These are phyloP conservation scores for Peribatodes rhomboidaria DNA, from an alignment of 2,888 invertebrate species.

Conservation along the genomic window DNA sequence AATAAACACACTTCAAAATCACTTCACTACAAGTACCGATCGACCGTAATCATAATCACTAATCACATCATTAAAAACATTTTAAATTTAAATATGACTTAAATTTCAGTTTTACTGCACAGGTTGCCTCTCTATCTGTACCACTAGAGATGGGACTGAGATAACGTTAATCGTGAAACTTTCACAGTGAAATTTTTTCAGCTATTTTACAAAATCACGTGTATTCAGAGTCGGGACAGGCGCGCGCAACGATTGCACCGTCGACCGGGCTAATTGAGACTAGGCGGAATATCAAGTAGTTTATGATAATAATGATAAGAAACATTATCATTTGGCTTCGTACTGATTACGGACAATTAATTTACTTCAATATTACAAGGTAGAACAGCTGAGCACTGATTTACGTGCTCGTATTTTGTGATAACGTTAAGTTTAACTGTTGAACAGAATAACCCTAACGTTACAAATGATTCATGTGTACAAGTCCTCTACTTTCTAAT, in stretches of 20 bases:
- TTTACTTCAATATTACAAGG: constrained; percentile 33
- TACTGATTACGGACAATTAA: constrained; percentile 60
- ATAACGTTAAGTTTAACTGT: neutral
- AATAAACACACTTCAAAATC: constrained; percentile 4
- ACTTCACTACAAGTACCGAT: constrained; percentile 9
- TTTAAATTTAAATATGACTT: too few relatives aligned
- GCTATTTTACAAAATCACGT: constrained; percentile 16
- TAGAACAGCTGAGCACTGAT: constrained; percentile 26
- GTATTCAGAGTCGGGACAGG: neutral
- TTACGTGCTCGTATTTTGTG: constrained; percentile 9
- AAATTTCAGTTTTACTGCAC: too few relatives aligned
- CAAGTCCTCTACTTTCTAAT: too few relatives aligned
- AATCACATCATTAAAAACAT: constrained; percentile 14
- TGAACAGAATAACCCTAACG: neutral
- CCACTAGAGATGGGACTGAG: neutral
- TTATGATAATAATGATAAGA: constrained; percentile 55
- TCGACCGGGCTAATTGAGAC: constrained; percentile 48
- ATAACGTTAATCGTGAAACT: neutral
- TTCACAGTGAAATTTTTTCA: neutral
- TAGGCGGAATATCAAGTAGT: constrained; percentile 51
- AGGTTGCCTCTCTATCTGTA: neutral
- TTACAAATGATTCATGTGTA: too few relatives aligned
- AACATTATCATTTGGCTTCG: constrained; percentile 56
- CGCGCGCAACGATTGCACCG: constrained; percentile 43
- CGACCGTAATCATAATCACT: neutral